phyloP scores from a whole-genome alignment of 2,888 invertebrate genomes.

The Epiperipatus broadwayi region DNA sequence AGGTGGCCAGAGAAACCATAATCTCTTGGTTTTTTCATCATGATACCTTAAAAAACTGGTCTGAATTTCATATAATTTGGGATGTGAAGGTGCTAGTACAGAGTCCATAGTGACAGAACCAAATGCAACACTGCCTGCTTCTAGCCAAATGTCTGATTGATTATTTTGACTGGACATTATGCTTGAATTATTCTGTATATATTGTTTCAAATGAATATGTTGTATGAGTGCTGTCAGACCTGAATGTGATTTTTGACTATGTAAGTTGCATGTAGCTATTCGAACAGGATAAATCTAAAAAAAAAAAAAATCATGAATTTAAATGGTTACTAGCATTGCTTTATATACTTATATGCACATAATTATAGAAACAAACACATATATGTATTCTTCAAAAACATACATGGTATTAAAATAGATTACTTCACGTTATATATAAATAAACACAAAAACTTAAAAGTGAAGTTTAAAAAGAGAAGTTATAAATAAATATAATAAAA shows the following conservation, averaged over 20 bases:
- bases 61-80: conserved; percentile 22
- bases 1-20: conserved; percentile 82
- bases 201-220: conserved; percentile 45
- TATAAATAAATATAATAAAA: no score
- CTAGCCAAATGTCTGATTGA: conserved; percentile 46
- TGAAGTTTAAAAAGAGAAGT: no score
- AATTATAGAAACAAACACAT: no score
- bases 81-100: conserved; percentile 45
- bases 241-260: conserved; percentile 69
- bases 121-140: conserved; percentile 70
- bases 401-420: no score
- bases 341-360: no score
- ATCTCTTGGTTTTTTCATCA: conserved; percentile 60
- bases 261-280: conserved; percentile 78
- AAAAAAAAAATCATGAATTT: no score
- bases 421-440: no score
- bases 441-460: no score
- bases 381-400: no score
- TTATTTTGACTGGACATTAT: conserved; percentile 18
- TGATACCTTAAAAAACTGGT: conserved; percentile 32
- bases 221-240: conserved; percentile 71
- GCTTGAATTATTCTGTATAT: conserved; percentile 35
- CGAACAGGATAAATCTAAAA: conserved; percentile 58
- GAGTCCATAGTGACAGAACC: conserved; percentile 78
- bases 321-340: no score